Base-by-base conservation (phyloP, 2,113 vertebrate genomes). In the Lampris megalopsis region DNA sequence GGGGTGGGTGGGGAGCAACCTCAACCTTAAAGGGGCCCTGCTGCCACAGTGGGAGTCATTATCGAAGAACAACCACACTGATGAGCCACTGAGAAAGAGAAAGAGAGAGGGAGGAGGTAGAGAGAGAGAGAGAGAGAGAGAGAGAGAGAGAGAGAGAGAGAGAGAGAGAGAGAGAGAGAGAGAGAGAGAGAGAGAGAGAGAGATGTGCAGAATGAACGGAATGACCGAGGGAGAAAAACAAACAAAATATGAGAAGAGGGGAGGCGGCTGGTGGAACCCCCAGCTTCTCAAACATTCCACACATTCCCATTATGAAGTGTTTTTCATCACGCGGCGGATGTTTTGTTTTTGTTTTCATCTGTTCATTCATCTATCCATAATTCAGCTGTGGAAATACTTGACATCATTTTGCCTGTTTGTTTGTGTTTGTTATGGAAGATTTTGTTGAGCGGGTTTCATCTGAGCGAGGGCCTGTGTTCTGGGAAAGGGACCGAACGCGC, bases 41-140 rank as follows among this genome's bases (percentile, higher is more conserved):
- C 90, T 81, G 93, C 91, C 93, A 94, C 94, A 94, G 92, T 93
- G 94, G 94, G 94, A 95, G 94, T 95, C 94, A 95, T 95, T 95
- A 95, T 92, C 82, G 91, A 93, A 91, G 91, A 93, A 91, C 90
- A 91, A 88, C 86, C 84, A 89, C 90, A 91, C 90, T 94, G 93
- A 94, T 93, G 94, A 94, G 93, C 87, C 77, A 88, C 42, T 43
- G 73, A 85, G 86, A 86, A 74, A 82, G 68, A 79, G 73, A 84
- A 77, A 67, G 73, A 75, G 40, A 64, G 53, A 63, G 4, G 49
- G 2, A 11, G 49, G 6, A 50, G 49, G 52, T 75, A 87, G 3
- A 11, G 63, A 63, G 73, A 68, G 70, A 65, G 71, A 63, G 63
- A 56, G 58, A 75, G 45, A 65, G 54, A 84, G 74, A 71, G 63